phyloP scores from a whole-genome alignment of 1,140 invertebrate species.

The Anadara kagoshimensis region DNA sequence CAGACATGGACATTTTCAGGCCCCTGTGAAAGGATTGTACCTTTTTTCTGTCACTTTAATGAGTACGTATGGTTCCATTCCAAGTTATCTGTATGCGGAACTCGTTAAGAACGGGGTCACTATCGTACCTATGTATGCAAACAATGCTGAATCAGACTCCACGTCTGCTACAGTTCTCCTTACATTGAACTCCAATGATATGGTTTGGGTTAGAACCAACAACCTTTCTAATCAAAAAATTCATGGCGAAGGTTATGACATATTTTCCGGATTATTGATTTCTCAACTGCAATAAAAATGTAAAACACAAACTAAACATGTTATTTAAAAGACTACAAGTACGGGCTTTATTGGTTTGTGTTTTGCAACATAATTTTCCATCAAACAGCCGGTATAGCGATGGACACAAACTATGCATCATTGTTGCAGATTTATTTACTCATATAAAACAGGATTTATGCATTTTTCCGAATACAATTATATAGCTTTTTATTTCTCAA shows the following conservation, averaged over 20 bases:
- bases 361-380: no score
- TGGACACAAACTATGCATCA: no score
- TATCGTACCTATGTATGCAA: not conserved
- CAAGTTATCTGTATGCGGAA: not conserved
- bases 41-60: not conserved
- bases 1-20: not conserved
- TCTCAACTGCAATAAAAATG: no score
- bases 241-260: not conserved
- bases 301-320: no score
- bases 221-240: not conserved
- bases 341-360: no score
- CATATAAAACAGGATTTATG: no score
- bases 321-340: no score
- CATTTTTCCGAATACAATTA: no score
- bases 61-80: not conserved
- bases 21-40: not conserved
- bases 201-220: not conserved
- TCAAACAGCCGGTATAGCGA: no score
- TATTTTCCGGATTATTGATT: constrained; percentile 7
- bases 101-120: not conserved
- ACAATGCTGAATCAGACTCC: not conserved
- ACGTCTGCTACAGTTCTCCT: not conserved
- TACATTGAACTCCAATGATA: not conserved
- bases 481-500: no score
- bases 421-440: no score